Conservation (phyloP, 1,140 invertebrate genomes). For the Drosophila baimaii region DNA sequence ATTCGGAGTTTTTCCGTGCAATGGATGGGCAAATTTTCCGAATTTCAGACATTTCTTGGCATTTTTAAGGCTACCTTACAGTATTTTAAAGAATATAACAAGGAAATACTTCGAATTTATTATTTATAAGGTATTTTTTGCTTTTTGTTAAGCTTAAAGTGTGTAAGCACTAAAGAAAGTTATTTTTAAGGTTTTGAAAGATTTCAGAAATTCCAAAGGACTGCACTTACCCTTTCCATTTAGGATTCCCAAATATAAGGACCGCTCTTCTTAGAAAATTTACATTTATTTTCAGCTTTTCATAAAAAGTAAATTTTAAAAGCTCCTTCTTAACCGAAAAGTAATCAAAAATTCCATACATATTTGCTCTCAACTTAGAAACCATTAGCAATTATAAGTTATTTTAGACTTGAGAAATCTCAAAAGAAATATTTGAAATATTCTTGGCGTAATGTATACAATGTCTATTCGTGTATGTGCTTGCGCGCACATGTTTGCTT, state of each 20-base stretch:
- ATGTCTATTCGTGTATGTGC: constrained; percentile 35
- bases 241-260: not conserved
- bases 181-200: not conserved
- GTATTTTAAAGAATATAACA: not conserved
- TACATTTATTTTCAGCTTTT: too few species aligned
- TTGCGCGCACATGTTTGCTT: constrained; percentile 40
- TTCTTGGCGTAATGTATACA: constrained; percentile 34
- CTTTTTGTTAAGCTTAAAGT: not conserved
- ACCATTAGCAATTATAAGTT: constrained; percentile 32
- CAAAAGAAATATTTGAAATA: constrained; percentile 37
- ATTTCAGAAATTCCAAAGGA: not conserved
- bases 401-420: constrained; percentile 22
- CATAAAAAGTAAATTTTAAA: not conserved
- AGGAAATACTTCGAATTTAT: not conserved
- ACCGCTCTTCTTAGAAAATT: not conserved
- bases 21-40: not conserved
- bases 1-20: not conserved
- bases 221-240: not conserved
- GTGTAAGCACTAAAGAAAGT: too few species aligned
- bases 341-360: not conserved
- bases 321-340: not conserved
- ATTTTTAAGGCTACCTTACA: not conserved
- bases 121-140: not conserved
- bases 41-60: not conserved
- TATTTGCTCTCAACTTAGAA: constrained; percentile 1